Evolutionary conservation across 2,113 vertebrate genomes (phyloP).

Genomic region (Melanerpes aurifrons): DNA sequence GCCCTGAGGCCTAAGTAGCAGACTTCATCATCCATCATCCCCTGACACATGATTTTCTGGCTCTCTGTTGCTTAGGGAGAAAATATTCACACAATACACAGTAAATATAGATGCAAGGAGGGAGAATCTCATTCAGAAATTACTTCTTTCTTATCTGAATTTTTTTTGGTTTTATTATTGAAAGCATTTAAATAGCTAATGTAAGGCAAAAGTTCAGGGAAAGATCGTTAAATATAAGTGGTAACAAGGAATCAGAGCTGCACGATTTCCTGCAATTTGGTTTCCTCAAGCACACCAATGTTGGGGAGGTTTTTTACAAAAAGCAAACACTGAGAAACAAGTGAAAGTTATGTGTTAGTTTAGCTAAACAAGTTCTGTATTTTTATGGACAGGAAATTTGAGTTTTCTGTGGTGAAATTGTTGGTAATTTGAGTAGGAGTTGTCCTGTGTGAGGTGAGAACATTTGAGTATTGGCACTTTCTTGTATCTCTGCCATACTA

Average conservation of each 20-base stretch:
- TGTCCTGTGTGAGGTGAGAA: background rate
- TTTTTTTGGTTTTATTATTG: background rate
- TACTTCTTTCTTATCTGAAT: background rate
- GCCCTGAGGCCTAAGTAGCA: slow-evolving; percentile 75
- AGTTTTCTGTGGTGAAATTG: background rate
- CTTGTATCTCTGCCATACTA: background rate
- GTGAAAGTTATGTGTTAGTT: background rate
- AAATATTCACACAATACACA: background rate
- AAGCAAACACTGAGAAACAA: background rate
- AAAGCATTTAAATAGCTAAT: background rate
- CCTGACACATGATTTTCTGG: slow-evolving; percentile 67
- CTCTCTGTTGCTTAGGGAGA: background rate
- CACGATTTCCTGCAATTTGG: background rate
- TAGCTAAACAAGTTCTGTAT: background rate
- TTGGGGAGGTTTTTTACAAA: background rate
- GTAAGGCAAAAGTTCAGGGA: background rate
- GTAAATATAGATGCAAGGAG: background rate
- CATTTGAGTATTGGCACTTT: background rate
- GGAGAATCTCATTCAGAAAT: background rate
- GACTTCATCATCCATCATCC: slow-evolving; percentile 76
- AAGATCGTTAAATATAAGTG: background rate
- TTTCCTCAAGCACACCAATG: background rate
- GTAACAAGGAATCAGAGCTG: background rate
- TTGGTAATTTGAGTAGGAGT: background rate
- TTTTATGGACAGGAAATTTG: background rate